These are phyloP conservation scores for Protonibea diacanthus DNA, from an alignment of 2,797 vertebrate species.

Conservation along the genomic window DNA sequence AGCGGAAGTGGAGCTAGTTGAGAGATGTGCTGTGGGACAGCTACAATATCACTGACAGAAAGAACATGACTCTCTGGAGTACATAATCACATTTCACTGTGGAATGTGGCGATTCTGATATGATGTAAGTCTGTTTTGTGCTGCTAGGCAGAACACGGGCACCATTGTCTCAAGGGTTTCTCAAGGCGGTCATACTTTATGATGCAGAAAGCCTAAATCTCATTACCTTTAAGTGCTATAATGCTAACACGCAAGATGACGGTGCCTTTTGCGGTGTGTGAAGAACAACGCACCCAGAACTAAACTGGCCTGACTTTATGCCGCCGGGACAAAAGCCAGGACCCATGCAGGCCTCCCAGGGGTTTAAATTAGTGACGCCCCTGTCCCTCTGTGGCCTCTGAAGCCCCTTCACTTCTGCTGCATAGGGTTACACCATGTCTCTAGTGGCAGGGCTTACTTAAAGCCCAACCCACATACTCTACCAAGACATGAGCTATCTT, in stretches of 20 bases:
- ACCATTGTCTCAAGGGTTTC: conserved; percentile 68
- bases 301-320: conserved; percentile 65
- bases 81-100: conserved; percentile 71
- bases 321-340: conserved; percentile 69
- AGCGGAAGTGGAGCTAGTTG: conserved; percentile 41
- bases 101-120: conserved; percentile 65
- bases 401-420: conserved; percentile 60
- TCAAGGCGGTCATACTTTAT: conserved; percentile 64
- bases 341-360: conserved; percentile 70
- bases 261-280: conserved; percentile 42
- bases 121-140: conserved; percentile 68
- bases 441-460: conserved; percentile 78
- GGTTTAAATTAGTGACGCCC: conserved; percentile 82
- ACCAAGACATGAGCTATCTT: conserved; percentile 83
- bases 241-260: conserved; percentile 65
- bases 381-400: conserved; percentile 60
- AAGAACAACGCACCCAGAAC: conserved; percentile 55
- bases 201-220: conserved; percentile 73
- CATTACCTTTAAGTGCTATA: conserved; percentile 76
- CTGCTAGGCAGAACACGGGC: conserved; percentile 59
- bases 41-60: conserved; percentile 68
- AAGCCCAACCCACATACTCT: conserved; percentile 82
- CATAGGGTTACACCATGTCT: conserved; percentile 75
- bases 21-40: conserved; percentile 58
- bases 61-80: conserved; percentile 59